Conservation (phyloP, 2,797 vertebrate genomes). For the Sebastiscus albofasciatus region DNA sequence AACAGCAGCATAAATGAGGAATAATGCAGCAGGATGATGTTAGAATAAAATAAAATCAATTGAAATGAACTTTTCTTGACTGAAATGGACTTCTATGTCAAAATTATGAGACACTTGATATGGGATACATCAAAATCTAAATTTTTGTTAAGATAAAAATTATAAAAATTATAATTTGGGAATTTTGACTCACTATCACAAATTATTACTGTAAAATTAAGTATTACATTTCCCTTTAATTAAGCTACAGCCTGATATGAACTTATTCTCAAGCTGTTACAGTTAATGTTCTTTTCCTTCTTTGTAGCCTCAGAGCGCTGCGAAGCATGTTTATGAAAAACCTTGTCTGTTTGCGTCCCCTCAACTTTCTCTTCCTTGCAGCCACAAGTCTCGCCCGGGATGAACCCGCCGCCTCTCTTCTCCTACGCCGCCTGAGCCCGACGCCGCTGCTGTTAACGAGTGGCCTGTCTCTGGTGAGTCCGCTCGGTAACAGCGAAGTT, state of each 20-base stretch:
- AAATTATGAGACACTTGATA: too few species aligned
- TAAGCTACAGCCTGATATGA: not conserved
- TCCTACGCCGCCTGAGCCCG: not conserved
- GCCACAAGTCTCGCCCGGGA: not conserved
- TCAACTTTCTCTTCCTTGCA: not conserved
- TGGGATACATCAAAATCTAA: too few species aligned
- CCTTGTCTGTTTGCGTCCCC: not conserved
- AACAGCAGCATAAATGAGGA: too few species aligned
- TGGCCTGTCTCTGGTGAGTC: not conserved
- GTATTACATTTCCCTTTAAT: too few species aligned
- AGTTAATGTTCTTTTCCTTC: not conserved
- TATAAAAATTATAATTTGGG: too few species aligned
- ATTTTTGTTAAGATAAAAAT: too few species aligned
- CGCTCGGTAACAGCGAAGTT: not conserved
- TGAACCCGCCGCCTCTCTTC: not conserved
- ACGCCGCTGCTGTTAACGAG: not conserved
- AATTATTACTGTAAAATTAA: too few species aligned
- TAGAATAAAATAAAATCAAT: too few species aligned
- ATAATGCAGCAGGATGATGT: too few species aligned
- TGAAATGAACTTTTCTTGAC: too few species aligned
- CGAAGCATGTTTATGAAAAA: not conserved
- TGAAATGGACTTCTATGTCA: too few species aligned
- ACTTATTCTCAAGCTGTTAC: not conserved
- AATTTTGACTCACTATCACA: too few species aligned
- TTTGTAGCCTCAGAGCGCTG: not conserved